These are phyloP conservation scores for Pseudomugil tenellus DNA, from an alignment of 2,797 vertebrate species.

Conservation along the genomic window DNA sequence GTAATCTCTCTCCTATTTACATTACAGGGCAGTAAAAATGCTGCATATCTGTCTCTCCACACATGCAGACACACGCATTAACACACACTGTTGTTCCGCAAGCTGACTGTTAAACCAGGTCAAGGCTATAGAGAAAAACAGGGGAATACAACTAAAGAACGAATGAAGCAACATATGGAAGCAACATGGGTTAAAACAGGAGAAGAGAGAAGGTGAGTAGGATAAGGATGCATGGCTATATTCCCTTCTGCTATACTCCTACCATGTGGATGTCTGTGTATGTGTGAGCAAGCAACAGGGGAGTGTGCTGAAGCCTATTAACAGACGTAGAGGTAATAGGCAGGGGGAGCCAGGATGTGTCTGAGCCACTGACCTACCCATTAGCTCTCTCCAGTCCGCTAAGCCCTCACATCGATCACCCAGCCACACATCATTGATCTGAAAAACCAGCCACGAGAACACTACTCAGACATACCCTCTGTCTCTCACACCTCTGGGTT, in stretches of 20 bases:
- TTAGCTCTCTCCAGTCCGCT: constrained; percentile 78
- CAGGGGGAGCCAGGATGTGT: constrained; percentile 73
- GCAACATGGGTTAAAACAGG: constrained; percentile 27
- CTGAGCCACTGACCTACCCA: constrained; percentile 77
- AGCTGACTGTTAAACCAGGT: constrained; percentile 29
- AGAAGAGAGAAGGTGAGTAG: constrained; percentile 40
- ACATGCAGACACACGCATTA: constrained; percentile 38
- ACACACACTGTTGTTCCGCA: constrained; percentile 50
- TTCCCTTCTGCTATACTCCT: constrained; percentile 42
- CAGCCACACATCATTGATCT: constrained; percentile 86
- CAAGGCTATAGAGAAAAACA: constrained; percentile 31
- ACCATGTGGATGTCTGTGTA: constrained; percentile 35
- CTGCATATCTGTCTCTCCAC: constrained; percentile 45
- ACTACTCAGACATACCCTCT: constrained; percentile 79
- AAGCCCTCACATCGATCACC: constrained; percentile 86
- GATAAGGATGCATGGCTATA: constrained; percentile 47
- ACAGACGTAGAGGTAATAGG: constrained; percentile 83
- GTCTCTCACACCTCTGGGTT: constrained; percentile 53
- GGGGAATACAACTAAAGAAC: constrained; percentile 21
- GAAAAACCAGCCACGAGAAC: constrained; percentile 87
- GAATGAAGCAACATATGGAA: constrained; percentile 16
- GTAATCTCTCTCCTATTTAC: constrained; percentile 75
- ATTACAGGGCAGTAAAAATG: constrained; percentile 69
- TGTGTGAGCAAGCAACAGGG: constrained; percentile 65
- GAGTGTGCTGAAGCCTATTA: constrained; percentile 79